Conservation (phyloP, 1,140 invertebrate species). For the Trichonephila inaurata region DNA sequence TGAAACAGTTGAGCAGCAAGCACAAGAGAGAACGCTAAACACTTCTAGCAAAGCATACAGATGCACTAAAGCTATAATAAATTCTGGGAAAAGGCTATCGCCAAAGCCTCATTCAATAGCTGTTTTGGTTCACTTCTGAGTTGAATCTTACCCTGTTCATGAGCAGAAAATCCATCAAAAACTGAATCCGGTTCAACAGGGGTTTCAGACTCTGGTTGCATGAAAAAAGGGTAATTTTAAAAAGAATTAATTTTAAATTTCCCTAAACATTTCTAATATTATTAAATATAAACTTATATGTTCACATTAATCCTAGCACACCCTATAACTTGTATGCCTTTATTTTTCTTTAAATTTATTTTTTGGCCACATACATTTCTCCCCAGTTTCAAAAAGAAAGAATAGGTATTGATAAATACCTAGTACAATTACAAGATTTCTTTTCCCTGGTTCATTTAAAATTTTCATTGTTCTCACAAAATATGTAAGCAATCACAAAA, state of each 20-base stretch:
- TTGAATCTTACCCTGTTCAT: slow-evolving; percentile 67
- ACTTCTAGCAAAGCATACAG: slow-evolving; percentile 70
- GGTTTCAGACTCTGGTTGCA: slow-evolving; percentile 75
- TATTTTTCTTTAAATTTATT: neutral
- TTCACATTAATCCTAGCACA: neutral
- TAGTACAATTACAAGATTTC: neutral
- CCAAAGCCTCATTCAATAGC: slow-evolving; percentile 50
- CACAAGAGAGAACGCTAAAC: slow-evolving; percentile 67
- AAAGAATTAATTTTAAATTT: slow-evolving; percentile 34
- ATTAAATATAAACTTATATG: slow-evolving; percentile 6
- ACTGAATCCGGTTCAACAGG: slow-evolving; percentile 70
- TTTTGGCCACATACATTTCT: slow-evolving; percentile 24
- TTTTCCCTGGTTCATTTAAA: neutral
- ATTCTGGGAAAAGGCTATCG: slow-evolving; percentile 53
- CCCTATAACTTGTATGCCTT: neutral
- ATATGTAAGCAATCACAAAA: no score
- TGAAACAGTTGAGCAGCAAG: slow-evolving; percentile 66
- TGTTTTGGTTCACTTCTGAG: slow-evolving; percentile 5
- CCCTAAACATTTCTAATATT: neutral
- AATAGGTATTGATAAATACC: neutral
- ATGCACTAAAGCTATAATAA: slow-evolving; percentile 69
- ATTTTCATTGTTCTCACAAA: neutral
- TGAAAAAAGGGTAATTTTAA: slow-evolving; percentile 70
- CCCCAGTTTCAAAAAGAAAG: slow-evolving; percentile 18
- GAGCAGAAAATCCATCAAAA: slow-evolving; percentile 69